These are phyloP conservation scores for Piezodorus guildinii DNA, from an alignment of 1,140 invertebrate species.

Conservation along the genomic window DNA sequence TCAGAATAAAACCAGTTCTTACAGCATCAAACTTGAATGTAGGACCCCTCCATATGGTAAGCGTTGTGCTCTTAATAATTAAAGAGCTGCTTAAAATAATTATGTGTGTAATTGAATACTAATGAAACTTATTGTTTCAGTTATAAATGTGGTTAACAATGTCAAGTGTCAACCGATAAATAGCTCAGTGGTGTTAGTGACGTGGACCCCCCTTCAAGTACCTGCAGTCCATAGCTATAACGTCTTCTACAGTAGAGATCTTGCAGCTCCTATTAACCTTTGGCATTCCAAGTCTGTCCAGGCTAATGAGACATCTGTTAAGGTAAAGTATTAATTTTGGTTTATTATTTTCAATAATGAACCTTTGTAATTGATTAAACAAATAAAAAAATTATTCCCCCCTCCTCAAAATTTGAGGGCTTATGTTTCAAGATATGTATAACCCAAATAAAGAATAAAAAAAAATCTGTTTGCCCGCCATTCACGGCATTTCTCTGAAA, in stretches of 20 bases:
- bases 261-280: constrained; percentile 30
- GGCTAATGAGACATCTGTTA: constrained; percentile 33
- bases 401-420: no score
- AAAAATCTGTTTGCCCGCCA: no score
- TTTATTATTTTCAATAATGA: no score
- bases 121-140: constrained; percentile 29
- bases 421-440: no score
- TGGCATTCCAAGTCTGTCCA: constrained; percentile 37
- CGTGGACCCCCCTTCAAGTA: constrained; percentile 41
- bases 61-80: constrained; percentile 19
- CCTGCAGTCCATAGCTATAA: constrained; percentile 36
- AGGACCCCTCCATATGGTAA: constrained; percentile 43
- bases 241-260: constrained; percentile 36
- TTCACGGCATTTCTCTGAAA: no score
- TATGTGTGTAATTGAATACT: neutral
- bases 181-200: constrained; percentile 36
- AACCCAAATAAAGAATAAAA: no score
- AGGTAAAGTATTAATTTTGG: constrained; percentile 26
- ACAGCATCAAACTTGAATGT: constrained; percentile 41
- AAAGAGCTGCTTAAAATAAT: neutral
- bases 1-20: constrained; percentile 34
- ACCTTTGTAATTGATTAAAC: no score
- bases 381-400: no score
- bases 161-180: constrained; percentile 40
- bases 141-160: constrained; percentile 39